Conservation (phyloP, 1,140 invertebrate genomes). For the Neodiprion lecontei region DNA sequence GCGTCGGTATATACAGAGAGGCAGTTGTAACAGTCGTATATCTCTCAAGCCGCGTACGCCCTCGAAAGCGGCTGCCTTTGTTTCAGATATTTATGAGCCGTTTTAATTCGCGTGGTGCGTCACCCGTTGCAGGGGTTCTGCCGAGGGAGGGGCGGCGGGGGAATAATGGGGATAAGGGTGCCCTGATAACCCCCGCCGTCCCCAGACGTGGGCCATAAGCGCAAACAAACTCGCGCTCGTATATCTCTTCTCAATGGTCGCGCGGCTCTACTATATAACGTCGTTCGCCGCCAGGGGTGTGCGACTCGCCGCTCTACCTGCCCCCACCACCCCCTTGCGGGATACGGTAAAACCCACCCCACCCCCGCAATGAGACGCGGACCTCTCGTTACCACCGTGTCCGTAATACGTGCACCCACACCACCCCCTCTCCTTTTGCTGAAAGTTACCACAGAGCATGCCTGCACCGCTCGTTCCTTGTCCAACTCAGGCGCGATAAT, state of each 20-base stretch:
- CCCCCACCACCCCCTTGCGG: constrained; percentile 19
- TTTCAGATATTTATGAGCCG: constrained; percentile 65
- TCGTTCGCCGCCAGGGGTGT: constrained; percentile 2
- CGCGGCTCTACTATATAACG: constrained; percentile 31
- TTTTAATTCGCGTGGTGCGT: constrained; percentile 61
- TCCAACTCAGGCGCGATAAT: constrained; percentile 19
- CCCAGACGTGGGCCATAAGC: constrained; percentile 47
- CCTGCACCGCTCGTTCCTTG: constrained; percentile 15
- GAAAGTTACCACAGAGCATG: not conserved
- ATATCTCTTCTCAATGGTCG: constrained; percentile 46
- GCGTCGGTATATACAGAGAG: not conserved
- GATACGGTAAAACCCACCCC: constrained; percentile 21
- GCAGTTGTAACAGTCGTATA: constrained; percentile 48
- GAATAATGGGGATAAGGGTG: constrained; percentile 57
- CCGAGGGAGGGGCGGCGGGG: constrained; percentile 32
- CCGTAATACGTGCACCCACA: constrained; percentile 10
- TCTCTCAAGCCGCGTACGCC: constrained; percentile 56
- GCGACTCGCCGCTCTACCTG: constrained; percentile 8
- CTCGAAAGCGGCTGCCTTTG: constrained; percentile 61
- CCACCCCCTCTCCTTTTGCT: too few species aligned
- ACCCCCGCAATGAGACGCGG: constrained; percentile 14
- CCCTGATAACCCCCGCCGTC: constrained; percentile 45
- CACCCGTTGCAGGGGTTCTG: constrained; percentile 39
- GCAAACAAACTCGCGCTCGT: constrained; percentile 50
- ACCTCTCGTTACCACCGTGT: constrained; percentile 23